Percentiles rank a stretch among this genome's conserved stretches.
Conservation (phyloP, 2,113 vertebrate species). For the Solea senegalensis region DNA sequence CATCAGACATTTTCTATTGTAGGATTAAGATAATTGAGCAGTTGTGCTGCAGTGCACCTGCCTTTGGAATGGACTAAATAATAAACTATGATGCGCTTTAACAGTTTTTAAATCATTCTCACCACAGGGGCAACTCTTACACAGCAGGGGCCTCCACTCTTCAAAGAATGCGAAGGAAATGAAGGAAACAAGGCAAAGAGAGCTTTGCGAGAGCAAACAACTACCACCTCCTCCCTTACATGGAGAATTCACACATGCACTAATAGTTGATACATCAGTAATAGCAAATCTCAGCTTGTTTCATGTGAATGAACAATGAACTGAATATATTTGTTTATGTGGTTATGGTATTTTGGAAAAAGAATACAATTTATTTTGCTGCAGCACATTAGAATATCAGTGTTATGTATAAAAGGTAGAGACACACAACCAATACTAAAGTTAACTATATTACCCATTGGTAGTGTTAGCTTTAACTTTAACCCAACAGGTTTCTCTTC, state of each 20-base stretch:
- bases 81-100: background rate
- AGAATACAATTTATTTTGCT: too few species aligned
- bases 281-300: background rate
- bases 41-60: background rate
- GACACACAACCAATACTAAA: too few species aligned
- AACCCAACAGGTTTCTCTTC: too few species aligned
- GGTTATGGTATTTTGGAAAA: too few species aligned
- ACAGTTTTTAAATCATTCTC: slow-evolving; percentile 22
- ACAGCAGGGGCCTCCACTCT: slow-evolving; percentile 14
- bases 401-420: too few species aligned
- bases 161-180: slow-evolving; percentile 32
- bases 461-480: too few species aligned
- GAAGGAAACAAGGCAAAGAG: slow-evolving; percentile 26
- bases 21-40: background rate
- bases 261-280: background rate
- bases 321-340: too few species aligned
- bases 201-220: slow-evolving; percentile 42
- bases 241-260: slow-evolving; percentile 7
- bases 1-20: slow-evolving; percentile 5
- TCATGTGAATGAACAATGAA: too few species aligned
- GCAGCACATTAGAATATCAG: too few species aligned
- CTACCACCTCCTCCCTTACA: background rate
- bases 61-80: background rate
- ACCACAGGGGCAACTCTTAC: slow-evolving; percentile 25
- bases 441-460: too few species aligned